Percentiles rank a stretch among this genome's conserved stretches.
phyloP scores from a whole-genome alignment of 2,113 vertebrate species.

The Plecturocebus donacophilus region DNA sequence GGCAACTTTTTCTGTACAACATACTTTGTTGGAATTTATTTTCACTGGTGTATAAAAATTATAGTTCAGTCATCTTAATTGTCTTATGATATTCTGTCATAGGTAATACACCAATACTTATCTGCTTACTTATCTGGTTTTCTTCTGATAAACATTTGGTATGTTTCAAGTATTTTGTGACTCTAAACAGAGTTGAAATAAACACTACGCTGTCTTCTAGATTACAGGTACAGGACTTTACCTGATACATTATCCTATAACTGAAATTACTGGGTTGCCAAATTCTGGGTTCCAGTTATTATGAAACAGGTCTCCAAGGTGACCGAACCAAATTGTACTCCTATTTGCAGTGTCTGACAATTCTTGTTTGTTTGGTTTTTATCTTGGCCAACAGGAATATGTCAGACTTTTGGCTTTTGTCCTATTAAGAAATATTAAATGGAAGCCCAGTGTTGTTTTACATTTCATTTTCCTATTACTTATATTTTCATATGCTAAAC shows the following conservation, averaged over 20 bases:
- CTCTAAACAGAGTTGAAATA: background rate
- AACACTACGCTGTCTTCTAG: background rate
- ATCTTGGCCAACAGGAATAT: background rate
- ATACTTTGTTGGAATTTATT: background rate
- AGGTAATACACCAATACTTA: background rate
- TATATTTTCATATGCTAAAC: background rate
- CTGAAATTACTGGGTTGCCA: background rate
- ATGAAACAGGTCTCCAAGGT: background rate
- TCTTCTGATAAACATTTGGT: background rate
- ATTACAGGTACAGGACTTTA: background rate
- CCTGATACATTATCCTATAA: background rate
- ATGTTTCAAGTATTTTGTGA: background rate
- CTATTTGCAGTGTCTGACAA: background rate
- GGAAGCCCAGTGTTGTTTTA: background rate
- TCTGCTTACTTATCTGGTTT: background rate
- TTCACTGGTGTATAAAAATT: background rate
- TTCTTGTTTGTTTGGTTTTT: background rate
- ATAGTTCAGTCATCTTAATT: background rate
- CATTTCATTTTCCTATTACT: background rate
- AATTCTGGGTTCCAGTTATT: background rate
- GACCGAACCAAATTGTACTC: background rate
- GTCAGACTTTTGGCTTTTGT: constrained; percentile 23
- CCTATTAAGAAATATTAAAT: background rate
- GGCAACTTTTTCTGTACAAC: background rate
- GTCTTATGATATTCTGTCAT: background rate